Conservation (phyloP, 1,140 invertebrate species). For the Dreissena polymorpha region DNA sequence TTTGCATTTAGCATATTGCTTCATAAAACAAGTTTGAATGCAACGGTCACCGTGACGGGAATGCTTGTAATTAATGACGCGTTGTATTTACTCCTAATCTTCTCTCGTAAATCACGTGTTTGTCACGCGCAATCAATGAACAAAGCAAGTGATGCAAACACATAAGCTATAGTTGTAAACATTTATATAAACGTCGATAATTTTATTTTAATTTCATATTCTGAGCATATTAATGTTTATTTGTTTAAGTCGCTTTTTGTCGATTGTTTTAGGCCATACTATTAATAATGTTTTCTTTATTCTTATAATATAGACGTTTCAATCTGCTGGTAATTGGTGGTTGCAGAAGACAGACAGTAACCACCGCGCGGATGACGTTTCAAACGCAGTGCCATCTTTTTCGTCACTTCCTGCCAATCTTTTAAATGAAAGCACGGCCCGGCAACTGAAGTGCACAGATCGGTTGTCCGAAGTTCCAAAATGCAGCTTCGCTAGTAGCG, state of each 20-base stretch:
- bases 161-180: too few species aligned
- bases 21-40: background rate
- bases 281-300: too few species aligned
- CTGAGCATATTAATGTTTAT: too few species aligned
- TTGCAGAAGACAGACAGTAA: too few species aligned
- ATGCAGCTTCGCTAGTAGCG: slow-evolving; percentile 11
- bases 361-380: slow-evolving; percentile 17
- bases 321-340: too few species aligned
- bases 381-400: slow-evolving; percentile 31
- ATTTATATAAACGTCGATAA: too few species aligned
- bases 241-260: too few species aligned
- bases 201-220: too few species aligned
- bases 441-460: slow-evolving; percentile 10
- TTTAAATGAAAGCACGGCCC: slow-evolving; percentile 33
- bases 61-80: background rate
- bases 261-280: too few species aligned
- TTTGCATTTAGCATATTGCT: too few species aligned
- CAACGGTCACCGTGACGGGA: background rate
- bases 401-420: slow-evolving; percentile 4
- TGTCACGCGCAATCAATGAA: background rate
- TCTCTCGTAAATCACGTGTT: background rate
- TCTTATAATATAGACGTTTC: too few species aligned
- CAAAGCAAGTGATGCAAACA: background rate
- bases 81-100: background rate
- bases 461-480: slow-evolving; percentile 4